Base-by-base conservation (phyloP, 2,888 invertebrate genomes). In the Chelonus formosanus region DNA sequence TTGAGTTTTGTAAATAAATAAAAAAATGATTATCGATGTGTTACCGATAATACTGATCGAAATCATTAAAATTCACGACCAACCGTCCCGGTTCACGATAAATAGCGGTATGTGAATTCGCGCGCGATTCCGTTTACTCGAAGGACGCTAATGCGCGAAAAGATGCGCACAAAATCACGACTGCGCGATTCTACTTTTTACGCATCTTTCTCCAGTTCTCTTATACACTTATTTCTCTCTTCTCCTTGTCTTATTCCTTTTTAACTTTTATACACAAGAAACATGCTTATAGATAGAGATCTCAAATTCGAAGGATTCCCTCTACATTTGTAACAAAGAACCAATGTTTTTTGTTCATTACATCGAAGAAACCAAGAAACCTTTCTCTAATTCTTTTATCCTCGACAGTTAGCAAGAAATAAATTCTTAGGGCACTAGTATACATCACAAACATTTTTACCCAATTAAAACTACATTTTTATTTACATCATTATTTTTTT, bases 141-240 rank as follows among this genome's bases (percentile, higher is more conserved):
- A 71, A 70, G 67, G 73, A 73, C 72, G 72, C 73, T 67, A 71
- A 70, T 70, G 68, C 72, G 71, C 62, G 72, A 36, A 34, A 54
- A 64, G 76, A 79, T 79, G 80, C 80, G 80, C 81, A 75, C 76
- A 32, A 31, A 32, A 5, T 32, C 79, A 78, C 80, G 79, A 75
- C 79, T 80, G 81, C 81, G 81, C 81, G 78, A 7, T 32, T 52
- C 31, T 32, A 34, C 34, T 59, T 59, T 48, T 62, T 55, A 55
- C 63, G 53, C 53, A 54, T 48, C 58, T 60, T 40, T 40, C 40
- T 4, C 40, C 40, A 40, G 63, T 65, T 65, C 40, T 6, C 5
- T 5, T 40, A 40, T 6, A 40, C 40, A 40, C 40, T 40, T 40
- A 40, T 40, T 61, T 62, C 67, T 63, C 59, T 50, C 59, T 67